These are phyloP conservation scores for Micropoecilia bifurca DNA, from an alignment of 2,797 vertebrate genomes.

Conservation along the genomic window DNA sequence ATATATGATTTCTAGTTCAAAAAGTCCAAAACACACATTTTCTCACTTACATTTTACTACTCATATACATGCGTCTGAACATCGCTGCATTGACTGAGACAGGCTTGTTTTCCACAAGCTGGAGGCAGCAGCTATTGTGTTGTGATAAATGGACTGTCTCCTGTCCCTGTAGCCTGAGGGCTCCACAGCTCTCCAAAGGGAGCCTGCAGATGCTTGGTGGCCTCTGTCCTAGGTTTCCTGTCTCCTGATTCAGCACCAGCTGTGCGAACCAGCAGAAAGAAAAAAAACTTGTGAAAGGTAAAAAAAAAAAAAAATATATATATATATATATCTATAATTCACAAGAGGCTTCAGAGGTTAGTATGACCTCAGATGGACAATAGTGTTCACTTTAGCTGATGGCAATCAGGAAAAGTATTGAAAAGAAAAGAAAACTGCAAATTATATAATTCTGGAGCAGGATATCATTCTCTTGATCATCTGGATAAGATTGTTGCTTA, in stretches of 20 bases:
- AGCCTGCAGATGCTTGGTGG: slow-evolving; percentile 69
- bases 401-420: slow-evolving; percentile 29
- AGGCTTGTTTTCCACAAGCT: slow-evolving; percentile 46
- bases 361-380: slow-evolving; percentile 61
- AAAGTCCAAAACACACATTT: not conserved
- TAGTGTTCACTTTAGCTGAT: slow-evolving; percentile 54
- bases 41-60: slow-evolving; percentile 7
- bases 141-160: slow-evolving; percentile 77
- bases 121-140: slow-evolving; percentile 67
- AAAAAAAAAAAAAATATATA: slow-evolving; percentile 39
- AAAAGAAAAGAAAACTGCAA: slow-evolving; percentile 15
- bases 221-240: slow-evolving; percentile 76
- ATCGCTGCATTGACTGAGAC: slow-evolving; percentile 38
- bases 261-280: slow-evolving; percentile 70
- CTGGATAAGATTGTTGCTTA: slow-evolving; percentile 60
- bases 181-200: slow-evolving; percentile 59
- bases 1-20: not conserved
- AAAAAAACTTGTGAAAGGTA: slow-evolving; percentile 64
- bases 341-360: slow-evolving; percentile 56
- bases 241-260: slow-evolving; percentile 83
- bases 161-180: slow-evolving; percentile 63
- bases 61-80: slow-evolving; percentile 26
- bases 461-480: slow-evolving; percentile 49
- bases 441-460: slow-evolving; percentile 19
- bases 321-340: slow-evolving; percentile 50